Percentiles rank a stretch among this genome's conserved stretches.
Conservation (phyloP, 2,888 invertebrate genomes). For the Stenolophus ochropezus region DNA sequence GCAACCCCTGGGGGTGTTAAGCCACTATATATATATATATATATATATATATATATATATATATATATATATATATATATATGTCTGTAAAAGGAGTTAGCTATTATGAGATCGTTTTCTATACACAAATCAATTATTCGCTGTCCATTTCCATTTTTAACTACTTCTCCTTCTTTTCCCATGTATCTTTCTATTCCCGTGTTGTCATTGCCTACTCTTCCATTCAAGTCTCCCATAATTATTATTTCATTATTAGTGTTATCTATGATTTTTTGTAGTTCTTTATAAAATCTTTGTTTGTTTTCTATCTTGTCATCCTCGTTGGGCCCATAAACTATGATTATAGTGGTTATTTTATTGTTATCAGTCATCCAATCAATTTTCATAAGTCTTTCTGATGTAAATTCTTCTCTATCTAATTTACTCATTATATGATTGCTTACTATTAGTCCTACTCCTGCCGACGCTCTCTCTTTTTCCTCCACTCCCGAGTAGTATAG, state of each 20-base stretch:
- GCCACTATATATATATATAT: too few species aligned
- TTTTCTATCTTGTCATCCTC: too few species aligned
- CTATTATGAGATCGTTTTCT: background rate
- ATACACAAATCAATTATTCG: background rate
- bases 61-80: too few species aligned
- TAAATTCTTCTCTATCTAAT: background rate
- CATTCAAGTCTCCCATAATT: background rate
- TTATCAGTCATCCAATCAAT: background rate
- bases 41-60: too few species aligned
- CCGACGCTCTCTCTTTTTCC: background rate
- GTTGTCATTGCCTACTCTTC: background rate
- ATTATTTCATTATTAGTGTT: background rate
- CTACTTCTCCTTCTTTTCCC: background rate
- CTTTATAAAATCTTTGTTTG: background rate
- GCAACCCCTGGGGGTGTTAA: too few species aligned
- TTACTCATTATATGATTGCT: background rate
- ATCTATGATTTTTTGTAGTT: background rate
- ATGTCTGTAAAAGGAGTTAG: background rate
- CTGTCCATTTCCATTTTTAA: slow-evolving; percentile 1
- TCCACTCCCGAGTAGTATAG: background rate
- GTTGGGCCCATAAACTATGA: too few species aligned
- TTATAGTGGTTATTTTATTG: background rate
- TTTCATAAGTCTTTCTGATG: background rate
- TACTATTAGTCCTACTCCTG: too few species aligned
- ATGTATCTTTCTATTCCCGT: background rate